Percentiles rank a stretch among this genome's conserved stretches.
These are phyloP conservation scores for Hippasteria phrygiana DNA, from an alignment of 53 echinoderm and acorn worm species.

Conservation along the genomic window DNA sequence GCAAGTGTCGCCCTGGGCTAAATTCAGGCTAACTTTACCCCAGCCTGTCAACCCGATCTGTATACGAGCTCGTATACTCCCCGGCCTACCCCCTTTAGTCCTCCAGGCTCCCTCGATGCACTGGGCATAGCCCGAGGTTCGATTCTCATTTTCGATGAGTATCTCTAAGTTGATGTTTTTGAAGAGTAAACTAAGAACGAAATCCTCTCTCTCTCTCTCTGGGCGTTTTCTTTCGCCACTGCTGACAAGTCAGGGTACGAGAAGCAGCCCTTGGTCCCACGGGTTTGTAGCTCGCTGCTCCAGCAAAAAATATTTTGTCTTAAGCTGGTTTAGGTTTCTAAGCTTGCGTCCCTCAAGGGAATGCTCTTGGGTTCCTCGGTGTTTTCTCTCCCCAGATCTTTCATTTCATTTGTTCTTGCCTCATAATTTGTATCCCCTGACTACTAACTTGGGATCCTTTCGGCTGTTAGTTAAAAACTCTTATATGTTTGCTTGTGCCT, in stretches of 20 bases:
- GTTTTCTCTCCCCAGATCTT: not conserved
- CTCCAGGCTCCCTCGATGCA: not conserved
- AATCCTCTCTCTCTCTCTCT: constrained; percentile 15
- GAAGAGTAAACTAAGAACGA: constrained; percentile 4
- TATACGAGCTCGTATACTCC: not conserved
- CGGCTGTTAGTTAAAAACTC: no score
- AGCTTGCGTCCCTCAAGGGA: not conserved
- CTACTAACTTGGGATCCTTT: no score
- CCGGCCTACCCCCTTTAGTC: not conserved
- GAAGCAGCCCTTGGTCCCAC: not conserved
- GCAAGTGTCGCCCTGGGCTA: constrained; percentile 39
- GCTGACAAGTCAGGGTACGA: not conserved
- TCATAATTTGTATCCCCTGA: not conserved
- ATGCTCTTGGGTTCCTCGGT: not conserved
- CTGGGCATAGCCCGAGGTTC: constrained; percentile 26
- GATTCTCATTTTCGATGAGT: not conserved
- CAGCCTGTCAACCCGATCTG: constrained; percentile 27
- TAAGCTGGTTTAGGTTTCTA: not conserved
- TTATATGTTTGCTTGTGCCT: no score
- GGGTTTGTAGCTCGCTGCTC: not conserved
- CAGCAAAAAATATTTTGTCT: not conserved
- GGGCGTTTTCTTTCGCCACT: not conserved
- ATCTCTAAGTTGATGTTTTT: constrained; percentile 38
- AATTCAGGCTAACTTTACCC: not conserved
- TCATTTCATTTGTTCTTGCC: not conserved